Evolutionary conservation across 1,140 invertebrate genomes (phyloP).

Genomic region (Gonioctena quinquepunctata): DNA sequence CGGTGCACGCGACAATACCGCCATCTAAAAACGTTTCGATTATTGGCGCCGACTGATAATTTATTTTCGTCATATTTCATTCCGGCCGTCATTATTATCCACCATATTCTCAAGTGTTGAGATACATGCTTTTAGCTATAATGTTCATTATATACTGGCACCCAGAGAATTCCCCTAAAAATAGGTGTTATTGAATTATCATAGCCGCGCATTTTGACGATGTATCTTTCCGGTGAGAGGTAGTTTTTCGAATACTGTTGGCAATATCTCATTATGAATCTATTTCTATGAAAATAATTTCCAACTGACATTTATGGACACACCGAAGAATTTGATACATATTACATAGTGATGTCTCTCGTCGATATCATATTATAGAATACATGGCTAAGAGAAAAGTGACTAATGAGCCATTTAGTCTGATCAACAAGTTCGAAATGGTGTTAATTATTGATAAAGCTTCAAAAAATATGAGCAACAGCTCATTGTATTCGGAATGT

Average conservation of each 20-base stretch:
- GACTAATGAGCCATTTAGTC: too few species aligned
- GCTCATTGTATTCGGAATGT: too few species aligned
- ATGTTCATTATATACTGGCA: not conserved
- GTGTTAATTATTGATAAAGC: too few species aligned
- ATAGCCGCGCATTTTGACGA: not conserved
- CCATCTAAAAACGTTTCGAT: not conserved
- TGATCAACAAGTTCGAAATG: too few species aligned
- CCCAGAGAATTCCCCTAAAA: not conserved
- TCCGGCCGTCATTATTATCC: not conserved
- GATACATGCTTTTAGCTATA: not conserved
- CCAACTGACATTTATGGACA: too few species aligned
- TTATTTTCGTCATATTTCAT: not conserved
- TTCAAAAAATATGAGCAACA: too few species aligned
- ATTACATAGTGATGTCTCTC: too few species aligned
- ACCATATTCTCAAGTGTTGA: not conserved
- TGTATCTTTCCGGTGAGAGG: not conserved
- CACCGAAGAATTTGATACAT: too few species aligned
- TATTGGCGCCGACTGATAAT: not conserved
- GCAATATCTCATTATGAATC: not conserved
- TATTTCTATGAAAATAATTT: too few species aligned
- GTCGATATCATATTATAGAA: too few species aligned
- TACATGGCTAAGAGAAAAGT: too few species aligned
- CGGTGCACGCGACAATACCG: too few species aligned
- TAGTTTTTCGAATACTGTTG: not conserved
- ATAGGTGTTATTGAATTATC: not conserved